Base-by-base conservation (phyloP, 2,888 invertebrate genomes). In the Drosophila parthenogenetica region DNA sequence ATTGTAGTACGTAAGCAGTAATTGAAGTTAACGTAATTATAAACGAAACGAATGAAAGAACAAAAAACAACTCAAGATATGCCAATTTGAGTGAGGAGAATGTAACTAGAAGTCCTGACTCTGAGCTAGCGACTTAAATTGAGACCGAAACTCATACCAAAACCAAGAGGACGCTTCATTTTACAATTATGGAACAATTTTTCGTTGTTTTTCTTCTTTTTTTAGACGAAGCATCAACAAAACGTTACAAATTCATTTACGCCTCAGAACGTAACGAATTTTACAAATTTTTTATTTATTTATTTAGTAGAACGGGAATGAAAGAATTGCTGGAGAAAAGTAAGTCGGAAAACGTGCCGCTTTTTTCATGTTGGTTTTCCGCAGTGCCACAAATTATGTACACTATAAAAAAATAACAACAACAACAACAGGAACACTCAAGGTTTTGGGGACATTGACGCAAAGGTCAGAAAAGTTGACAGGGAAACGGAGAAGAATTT, bases 11-110 rank as follows among this genome's bases (percentile, higher is more conserved):
- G 81, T 86, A 81, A 80, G 87, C 87, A 72, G 84, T 86, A 81
- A 86, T 86, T 82, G 87, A 83, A 82, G 81, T 82, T 82, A 82
- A 83, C 81, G 81, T 86, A 82, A 82, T 82, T 82, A 82, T 83
- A 77, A 86, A 75, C 72, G 72, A 68, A 65, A 42, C 29, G 11
- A 14, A 46, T 35, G 3, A 11, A 59, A 57, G 48, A 37, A 10
- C 45, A 40, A 37, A 22, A 14, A 8, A 13, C 46, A 50, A 45
- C 43, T 25, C n/a, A 55, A 65, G 48, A 59, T 42, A 59, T 60
- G 59, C 42, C 35, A 68, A 55, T 59, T 55, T 48, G 40, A 46
- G 57, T 40, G 59, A 43, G 43, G 59, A 55, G 45, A 66, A 57
- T 46, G 55, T n/a, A 58, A 42, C 54, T 58, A 29, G 55, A 7